Evolutionary conservation across 2,797 vertebrate species (phyloP).

Genomic region (Okamejei kenojei): DNA sequence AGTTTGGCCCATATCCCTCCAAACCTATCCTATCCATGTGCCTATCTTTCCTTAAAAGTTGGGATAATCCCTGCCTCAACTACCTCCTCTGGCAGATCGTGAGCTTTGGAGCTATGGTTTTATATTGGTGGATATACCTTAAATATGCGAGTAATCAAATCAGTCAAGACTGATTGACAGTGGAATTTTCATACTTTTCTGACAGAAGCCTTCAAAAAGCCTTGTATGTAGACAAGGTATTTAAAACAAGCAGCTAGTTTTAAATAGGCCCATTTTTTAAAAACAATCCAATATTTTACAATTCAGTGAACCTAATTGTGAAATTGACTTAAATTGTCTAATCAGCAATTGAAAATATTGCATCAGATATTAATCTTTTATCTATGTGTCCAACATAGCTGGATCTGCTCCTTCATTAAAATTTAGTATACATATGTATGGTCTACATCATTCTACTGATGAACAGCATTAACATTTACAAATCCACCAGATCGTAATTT

Average conservation of each 20-base stretch:
- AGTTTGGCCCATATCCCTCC: too few species aligned
- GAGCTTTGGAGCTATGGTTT: neutral
- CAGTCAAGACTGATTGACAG: neutral
- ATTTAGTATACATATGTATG: neutral
- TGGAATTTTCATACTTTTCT: conserved; percentile 14
- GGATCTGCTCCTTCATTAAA: neutral
- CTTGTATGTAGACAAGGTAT: neutral
- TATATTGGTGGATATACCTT: neutral
- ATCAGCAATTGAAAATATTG: conserved; percentile 14
- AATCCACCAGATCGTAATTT: neutral
- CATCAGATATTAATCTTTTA: neutral
- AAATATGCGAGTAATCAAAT: neutral
- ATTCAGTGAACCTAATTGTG: neutral
- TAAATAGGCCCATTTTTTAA: neutral
- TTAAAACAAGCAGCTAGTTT: neutral
- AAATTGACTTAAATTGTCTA: neutral
- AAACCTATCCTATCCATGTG: too few species aligned
- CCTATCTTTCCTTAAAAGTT: too few species aligned
- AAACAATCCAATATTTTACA: neutral
- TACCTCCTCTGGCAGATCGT: too few species aligned
- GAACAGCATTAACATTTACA: neutral
- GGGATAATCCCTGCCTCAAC: too few species aligned
- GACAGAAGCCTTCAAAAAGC: neutral
- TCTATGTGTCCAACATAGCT: neutral
- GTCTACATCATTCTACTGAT: neutral